Evolutionary conservation across 2,797 vertebrate genomes (phyloP), one percentile per base, ranked within the genome.

Genomic region (Characodon lateralis): DNA sequence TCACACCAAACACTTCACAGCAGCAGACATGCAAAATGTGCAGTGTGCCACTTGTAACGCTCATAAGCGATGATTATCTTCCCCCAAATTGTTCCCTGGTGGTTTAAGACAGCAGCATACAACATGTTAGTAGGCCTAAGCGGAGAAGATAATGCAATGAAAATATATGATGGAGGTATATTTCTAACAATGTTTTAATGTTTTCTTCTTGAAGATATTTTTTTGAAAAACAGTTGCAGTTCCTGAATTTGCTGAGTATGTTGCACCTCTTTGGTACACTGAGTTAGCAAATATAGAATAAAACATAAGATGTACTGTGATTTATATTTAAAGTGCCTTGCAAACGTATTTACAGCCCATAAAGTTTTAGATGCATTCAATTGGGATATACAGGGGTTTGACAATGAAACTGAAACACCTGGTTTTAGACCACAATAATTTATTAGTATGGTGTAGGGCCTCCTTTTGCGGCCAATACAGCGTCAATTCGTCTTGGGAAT

Each of bases 1-100:
- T 73, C 5, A 8, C 71, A 20, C 58, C 7, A 78, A 68, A 78
- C n/a, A 65, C 56, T 46, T 61, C 73, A 74, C 14, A 69, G 6
- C 46, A 20, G 51, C 41, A 68, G 31, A 55, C 39, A 26, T 63
- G 41, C 12, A 39, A 56, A 66, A 22, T 69, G 46, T 68, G 35
- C 63, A 20, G 10, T n/a, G 26, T n/a, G 41, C 3, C 41, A 41
- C 16, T 61, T 66, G 13, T 76, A 58, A 46, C 1, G 5, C n/a
- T 58, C 18, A 1, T 59, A 28, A 51, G 35, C 26, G 24, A 41
- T 70, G 31, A 24, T 0, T 63, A 16, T 72, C 39, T 75, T 75
- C 59, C 3, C 14, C 55, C 22, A n/a, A 58, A n/a, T 18, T 55
- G 71, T 22, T 73, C 4, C 35, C 1, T 28, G 14, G 35, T 26